phyloP scores from a whole-genome alignment of 2,797 vertebrate genomes.

The Galagoides demidoff region DNA sequence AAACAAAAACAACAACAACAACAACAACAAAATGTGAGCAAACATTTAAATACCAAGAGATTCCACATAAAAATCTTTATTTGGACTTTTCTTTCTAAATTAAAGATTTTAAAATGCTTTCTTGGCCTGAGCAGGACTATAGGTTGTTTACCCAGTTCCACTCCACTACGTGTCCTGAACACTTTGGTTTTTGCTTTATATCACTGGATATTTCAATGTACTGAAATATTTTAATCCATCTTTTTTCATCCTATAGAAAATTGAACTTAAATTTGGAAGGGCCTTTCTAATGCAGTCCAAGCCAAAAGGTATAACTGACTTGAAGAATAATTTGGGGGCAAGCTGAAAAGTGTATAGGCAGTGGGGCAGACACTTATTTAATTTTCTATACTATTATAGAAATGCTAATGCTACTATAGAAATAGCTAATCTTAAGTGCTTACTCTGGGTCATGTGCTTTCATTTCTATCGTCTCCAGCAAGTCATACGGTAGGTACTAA shows the following conservation, averaged over 20 bases:
- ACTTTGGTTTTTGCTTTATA: neutral
- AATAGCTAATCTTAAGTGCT: neutral
- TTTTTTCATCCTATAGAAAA: neutral
- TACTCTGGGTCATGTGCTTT: neutral
- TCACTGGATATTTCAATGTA: conserved; percentile 10
- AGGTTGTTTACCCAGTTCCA: neutral
- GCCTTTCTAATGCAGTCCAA: neutral
- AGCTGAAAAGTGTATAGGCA: neutral
- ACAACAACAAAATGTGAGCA: neutral
- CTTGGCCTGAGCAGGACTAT: neutral
- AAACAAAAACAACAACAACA: neutral
- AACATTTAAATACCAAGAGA: neutral
- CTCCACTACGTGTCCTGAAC: neutral
- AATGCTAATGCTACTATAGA: neutral
- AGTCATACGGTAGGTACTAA: neutral
- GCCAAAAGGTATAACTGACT: neutral
- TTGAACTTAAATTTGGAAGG: conserved; percentile 30
- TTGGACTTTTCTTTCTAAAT: neutral
- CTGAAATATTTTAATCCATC: neutral
- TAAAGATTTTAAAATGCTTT: neutral
- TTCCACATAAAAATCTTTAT: neutral
- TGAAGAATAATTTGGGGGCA: conserved; percentile 14
- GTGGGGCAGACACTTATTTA: neutral
- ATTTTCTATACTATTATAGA: neutral
- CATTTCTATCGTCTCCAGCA: neutral